Evolutionary conservation across 2,113 vertebrate species (phyloP), one percentile per base, ranked within the genome.

Genomic region (Halichoerus grypus): DNA sequence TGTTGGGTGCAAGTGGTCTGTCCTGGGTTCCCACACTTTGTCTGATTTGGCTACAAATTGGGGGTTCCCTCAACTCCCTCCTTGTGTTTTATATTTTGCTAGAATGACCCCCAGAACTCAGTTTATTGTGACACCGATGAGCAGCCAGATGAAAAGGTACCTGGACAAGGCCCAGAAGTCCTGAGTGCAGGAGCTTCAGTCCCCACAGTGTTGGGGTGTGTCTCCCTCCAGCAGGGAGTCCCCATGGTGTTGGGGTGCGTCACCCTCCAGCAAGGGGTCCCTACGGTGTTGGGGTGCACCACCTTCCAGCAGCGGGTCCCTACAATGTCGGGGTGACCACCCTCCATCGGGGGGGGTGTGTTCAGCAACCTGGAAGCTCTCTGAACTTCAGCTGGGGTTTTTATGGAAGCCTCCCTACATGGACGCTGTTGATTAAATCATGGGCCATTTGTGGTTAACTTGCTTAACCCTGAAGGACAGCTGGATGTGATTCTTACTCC

Each of bases 151-250:
- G 18, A 33, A 26, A 28, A 49, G 61, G 59, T 22, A 13, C 16
- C 42, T 15, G 12, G 42, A 36, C 18, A 15, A 33, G 18, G 28
- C 46, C 82, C 59, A 46, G 11, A 65, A 26, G 18, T 8, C 59
- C 28, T 7, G 39, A 22, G 59, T 0, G 0, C 61, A 49, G 42
- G 59, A 14, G 6, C 63, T 12, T 49, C 42, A 21, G 55, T 24
- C 65, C 61, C 65, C 11, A 28, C 15, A 1, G 31, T n/a, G 65
- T 67, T 67, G 65, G 6, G 65, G 65, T 16, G 14, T 15, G 1
- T 16, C 31, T 16, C 16, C 65, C 71, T 46, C 39, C 3, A 1
- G 21, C 69, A 72, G n/a, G 36, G 69, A 0, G 10, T 72, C 69
- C 69, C 69, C 4, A 0, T 0, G 14, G 36, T 24, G 69, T 72